Base-by-base conservation (phyloP, 92 coral and sea anemone genomes). In the Blastomussa wellsi region DNA sequence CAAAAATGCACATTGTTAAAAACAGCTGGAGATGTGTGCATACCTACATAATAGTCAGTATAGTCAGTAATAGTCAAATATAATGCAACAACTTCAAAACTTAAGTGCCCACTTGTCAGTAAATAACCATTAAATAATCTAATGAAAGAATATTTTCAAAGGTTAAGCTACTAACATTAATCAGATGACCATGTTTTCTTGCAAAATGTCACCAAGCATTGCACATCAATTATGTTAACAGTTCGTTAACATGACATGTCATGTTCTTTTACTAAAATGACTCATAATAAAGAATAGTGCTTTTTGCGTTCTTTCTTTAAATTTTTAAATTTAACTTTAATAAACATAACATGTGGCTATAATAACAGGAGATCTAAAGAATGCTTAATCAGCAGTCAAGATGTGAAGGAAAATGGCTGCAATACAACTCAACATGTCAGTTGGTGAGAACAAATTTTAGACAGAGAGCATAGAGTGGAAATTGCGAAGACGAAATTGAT, bases 351-450 rank as follows among this genome's bases (percentile, higher is more conserved):
- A 60, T 83, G 44, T 74, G 57, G 48, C 80, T 73, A 20, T 70
- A 36, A 70, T 70, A 83, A 83, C 74, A 83, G 87, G 87, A 74
- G 53, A 41, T 26, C 57, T 74, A 83, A 74, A 83, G 87, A 83
- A 59, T 20, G 60, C 72, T 55, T 83, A 73, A 62, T 4, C 57
- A 13, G 73, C n/a, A 20, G 73, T 26, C 80, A 83, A 17, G 87
- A 83, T 31, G 80, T 41, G 87, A 62, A 73, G 60, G 87, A 74
- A 55, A 73, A 75, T 62, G 80, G 73, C 80, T 83, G 74, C 29
- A 64, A 37, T 83, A 33, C 72, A 59, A 74, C 44, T 57, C 87
- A 74, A 59, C 79, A 62, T 38, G 49, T 36, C 51, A 59, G 52
- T 59, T 83, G 87, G 87, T 83, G 87, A 83, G 81, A 32, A 74